Evolutionary conservation across 1,140 invertebrate species (phyloP).

Genomic region (Drosophila aff.): DNA sequence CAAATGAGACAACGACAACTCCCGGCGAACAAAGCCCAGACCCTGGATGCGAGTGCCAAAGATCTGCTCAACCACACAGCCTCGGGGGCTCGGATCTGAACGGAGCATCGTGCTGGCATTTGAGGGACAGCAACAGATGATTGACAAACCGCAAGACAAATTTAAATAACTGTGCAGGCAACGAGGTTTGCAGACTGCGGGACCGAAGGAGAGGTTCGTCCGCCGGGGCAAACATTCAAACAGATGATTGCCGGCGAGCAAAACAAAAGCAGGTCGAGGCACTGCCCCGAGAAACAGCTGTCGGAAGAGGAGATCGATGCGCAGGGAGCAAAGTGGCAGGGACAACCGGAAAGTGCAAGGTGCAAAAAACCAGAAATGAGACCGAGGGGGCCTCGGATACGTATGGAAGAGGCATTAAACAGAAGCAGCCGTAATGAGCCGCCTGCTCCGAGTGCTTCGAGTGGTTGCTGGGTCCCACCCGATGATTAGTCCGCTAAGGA

Average conservation of each 20-base stretch:
- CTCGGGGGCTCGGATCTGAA: slow-evolving; percentile 30
- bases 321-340: slow-evolving; percentile 10
- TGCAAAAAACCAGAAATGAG: slow-evolving; percentile 67
- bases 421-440: slow-evolving; percentile 76
- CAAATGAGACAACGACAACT: slow-evolving; percentile 31
- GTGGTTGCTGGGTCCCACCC: slow-evolving; percentile 26
- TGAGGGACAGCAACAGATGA: slow-evolving; percentile 68
- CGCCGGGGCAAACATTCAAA: slow-evolving; percentile 44
- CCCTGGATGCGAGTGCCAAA: slow-evolving; percentile 1
- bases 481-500: slow-evolving; percentile 66
- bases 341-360: slow-evolving; percentile 61
- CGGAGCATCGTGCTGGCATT: slow-evolving; percentile 48
- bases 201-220: slow-evolving; percentile 4
- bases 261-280: slow-evolving; percentile 65
- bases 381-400: slow-evolving; percentile 31
- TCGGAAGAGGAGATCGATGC: slow-evolving; percentile 45
- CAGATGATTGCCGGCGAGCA: slow-evolving; percentile 74
- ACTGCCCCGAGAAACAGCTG: slow-evolving; percentile 66
- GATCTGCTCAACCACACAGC: slow-evolving; percentile 37
- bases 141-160: slow-evolving; percentile 79
- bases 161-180: slow-evolving; percentile 77
- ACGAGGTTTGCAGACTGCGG: neutral
- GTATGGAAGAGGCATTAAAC: slow-evolving; percentile 70
- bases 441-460: slow-evolving; percentile 27
- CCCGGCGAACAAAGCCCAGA: slow-evolving; percentile 14